These are phyloP conservation scores for Chlorodrepanis virens DNA, from an alignment of 2,113 vertebrate species.

Conservation along the genomic window DNA sequence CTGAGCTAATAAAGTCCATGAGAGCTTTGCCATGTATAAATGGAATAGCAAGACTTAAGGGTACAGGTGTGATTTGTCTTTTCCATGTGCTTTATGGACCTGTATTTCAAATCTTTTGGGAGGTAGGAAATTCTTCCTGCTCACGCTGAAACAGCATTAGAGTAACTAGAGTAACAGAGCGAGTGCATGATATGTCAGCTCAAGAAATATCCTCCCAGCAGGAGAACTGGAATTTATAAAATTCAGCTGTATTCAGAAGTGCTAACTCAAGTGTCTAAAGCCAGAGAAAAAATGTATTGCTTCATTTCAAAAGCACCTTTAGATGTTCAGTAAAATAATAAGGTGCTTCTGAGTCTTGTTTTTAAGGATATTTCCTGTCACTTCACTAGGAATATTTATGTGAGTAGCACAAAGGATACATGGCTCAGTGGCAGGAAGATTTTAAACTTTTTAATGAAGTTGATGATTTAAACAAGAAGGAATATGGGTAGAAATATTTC, in stretches of 20 bases:
- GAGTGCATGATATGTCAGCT: not conserved
- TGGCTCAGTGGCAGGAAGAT: not conserved
- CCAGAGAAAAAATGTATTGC: not conserved
- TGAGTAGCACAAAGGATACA: not conserved
- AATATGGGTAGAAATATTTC: not conserved
- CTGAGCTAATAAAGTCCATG: not conserved
- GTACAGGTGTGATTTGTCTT: not conserved
- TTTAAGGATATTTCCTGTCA: not conserved
- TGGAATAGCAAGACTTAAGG: not conserved
- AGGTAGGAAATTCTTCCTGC: not conserved
- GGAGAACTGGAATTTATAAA: not conserved
- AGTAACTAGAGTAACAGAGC: not conserved
- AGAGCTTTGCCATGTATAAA: not conserved
- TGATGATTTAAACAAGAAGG: not conserved
- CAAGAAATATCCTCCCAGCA: not conserved
- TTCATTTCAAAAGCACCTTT: not conserved
- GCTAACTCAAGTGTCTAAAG: not conserved
- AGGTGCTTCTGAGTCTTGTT: not conserved
- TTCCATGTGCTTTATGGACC: not conserved
- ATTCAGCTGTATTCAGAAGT: not conserved
- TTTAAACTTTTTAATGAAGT: not conserved
- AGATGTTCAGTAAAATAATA: not conserved
- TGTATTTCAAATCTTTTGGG: not conserved
- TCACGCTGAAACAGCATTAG: not conserved
- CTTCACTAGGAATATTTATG: not conserved